Evolutionary conservation across 2,888 invertebrate genomes (phyloP), one percentile per base, ranked within the genome.

Genomic region (Eilema depressum): DNA sequence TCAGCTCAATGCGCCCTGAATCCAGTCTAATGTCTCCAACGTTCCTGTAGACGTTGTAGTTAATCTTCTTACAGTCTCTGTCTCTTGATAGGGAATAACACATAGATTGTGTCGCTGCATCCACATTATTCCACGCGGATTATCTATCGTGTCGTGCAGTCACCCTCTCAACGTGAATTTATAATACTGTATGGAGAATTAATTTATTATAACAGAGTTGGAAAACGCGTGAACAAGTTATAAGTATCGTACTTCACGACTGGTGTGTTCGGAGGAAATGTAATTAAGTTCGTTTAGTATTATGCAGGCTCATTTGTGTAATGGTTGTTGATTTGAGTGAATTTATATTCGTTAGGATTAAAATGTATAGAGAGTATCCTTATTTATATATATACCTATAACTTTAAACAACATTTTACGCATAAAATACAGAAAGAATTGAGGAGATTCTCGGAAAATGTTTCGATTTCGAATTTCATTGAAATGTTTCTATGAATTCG

Each of bases 21-120:
- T 80, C 75, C 79, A 73, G 79, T 70, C 76, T 83, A 86, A 88
- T 83, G 78, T 86, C 81, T 81, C 73, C 75, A 84, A 83, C 80
- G 83, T 81, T 77, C 75, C 79, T 41, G 63, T 37, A 66, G 82
- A 84, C 83, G 80, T 82, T 81, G 80, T 83, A 85, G 87, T 85
- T 90, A 91, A 92, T 91, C 91, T 88, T 84, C 88, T 86, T 88
- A 89, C 83, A 81, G 78, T 82, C 79, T 78, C 85, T 79, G 86
- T 86, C 79, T 74, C 79, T 79, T 85, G 87, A 86, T 88, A 87
- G 85, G 77, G 88, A 84, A 86, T 87, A 88, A 88, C 87, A 86
- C 85, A 87, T 85, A 88, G 86, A 88, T 88, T 88, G 90, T 84
- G 86, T 83, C 83, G 84, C 81, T 89, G 90, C 90, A 90, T 87